These are phyloP conservation scores for Centropristis striata DNA, from an alignment of 2,113 vertebrate species.

Conservation along the genomic window DNA sequence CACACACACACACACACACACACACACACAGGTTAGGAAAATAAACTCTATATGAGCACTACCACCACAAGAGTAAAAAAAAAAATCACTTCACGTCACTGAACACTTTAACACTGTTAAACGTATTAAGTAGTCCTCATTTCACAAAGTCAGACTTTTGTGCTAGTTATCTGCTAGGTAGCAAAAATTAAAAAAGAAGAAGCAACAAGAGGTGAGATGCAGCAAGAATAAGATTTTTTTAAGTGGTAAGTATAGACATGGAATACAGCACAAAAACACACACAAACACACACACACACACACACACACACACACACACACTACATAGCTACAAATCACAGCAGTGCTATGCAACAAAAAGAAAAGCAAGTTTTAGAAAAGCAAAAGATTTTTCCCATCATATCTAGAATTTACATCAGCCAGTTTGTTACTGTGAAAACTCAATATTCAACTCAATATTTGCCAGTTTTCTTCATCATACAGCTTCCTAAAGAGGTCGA, in stretches of 20 bases:
- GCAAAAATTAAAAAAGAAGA: constrained; percentile 15
- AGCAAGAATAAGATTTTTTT: constrained; percentile 3
- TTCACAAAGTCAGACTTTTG: not conserved
- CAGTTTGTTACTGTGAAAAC: not conserved
- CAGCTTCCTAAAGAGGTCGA: not conserved
- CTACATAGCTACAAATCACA: not conserved
- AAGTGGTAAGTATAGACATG: constrained; percentile 10
- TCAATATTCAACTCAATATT: not conserved
- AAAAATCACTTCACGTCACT: not conserved
- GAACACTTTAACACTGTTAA: constrained; percentile 3
- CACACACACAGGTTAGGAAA: not conserved
- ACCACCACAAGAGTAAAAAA: not conserved
- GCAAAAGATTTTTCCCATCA: not conserved
- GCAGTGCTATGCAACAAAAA: not conserved
- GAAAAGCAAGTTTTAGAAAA: not conserved
- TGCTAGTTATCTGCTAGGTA: constrained; percentile 13
- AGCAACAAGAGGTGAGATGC: not conserved
- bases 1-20: not conserved
- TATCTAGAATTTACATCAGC: not conserved
- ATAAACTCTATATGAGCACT: not conserved
- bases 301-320: constrained; percentile 15
- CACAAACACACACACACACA: no score
- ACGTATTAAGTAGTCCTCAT: not conserved
- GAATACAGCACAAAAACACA: no score
- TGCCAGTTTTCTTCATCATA: not conserved